Evolutionary conservation across 2,888 invertebrate species (phyloP).

Genomic region (Urechis unicinctus): DNA sequence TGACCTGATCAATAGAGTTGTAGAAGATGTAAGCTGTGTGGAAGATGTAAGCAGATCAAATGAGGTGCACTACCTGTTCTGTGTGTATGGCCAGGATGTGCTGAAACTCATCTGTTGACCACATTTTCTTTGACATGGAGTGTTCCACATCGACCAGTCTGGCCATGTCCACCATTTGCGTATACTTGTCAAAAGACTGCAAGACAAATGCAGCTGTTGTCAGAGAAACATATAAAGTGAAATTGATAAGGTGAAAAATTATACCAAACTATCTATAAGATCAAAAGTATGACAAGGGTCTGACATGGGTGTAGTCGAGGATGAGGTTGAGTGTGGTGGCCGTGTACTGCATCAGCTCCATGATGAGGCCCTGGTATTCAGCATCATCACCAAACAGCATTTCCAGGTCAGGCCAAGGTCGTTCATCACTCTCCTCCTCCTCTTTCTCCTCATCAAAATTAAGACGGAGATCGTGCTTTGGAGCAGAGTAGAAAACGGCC

Average conservation of each 20-base stretch:
- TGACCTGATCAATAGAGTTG: no score
- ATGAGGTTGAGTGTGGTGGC: conserved; percentile 20
- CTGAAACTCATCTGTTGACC: conserved; percentile 48
- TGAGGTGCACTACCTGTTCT: conserved; percentile 39
- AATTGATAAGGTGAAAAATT: background rate
- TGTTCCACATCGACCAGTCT: conserved; percentile 34
- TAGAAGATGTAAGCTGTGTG: no score
- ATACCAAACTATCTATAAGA: no score
- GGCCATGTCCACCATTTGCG: conserved; percentile 45
- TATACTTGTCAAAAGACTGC: conserved; percentile 42
- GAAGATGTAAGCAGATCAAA: no score
- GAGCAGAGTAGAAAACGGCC: conserved; percentile 41
- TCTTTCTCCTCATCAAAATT: conserved; percentile 36
- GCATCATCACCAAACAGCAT: conserved; percentile 40
- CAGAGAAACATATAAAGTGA: background rate
- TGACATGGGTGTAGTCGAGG: conserved; percentile 14
- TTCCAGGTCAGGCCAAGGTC: conserved; percentile 43
- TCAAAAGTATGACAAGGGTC: no score
- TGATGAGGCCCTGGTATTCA: conserved; percentile 33
- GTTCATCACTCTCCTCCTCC: conserved; percentile 30
- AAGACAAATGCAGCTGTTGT: conserved; percentile 10
- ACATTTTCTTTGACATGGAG: conserved; percentile 35
- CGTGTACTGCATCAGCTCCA: conserved; percentile 33
- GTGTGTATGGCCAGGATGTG: conserved; percentile 39
- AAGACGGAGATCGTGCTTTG: conserved; percentile 36